phyloP scores from a whole-genome alignment of 1,140 invertebrate genomes.

The Tenebrio molitor region DNA sequence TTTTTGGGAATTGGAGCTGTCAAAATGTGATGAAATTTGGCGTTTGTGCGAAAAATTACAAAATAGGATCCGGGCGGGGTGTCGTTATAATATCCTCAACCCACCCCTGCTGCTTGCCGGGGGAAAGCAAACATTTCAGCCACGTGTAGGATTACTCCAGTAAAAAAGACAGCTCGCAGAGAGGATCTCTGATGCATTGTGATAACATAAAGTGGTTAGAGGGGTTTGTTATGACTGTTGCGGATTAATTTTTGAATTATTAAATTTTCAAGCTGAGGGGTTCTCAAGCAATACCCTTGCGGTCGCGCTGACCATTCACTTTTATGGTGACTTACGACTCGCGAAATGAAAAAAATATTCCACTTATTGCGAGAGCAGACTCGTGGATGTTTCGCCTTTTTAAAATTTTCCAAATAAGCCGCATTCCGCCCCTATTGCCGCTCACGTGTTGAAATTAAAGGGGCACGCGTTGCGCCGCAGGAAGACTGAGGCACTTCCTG shows the following conservation, averaged over 20 bases:
- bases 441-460: conserved; percentile 30
- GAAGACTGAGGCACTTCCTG: conserved; percentile 13
- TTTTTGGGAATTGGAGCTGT: too few species aligned
- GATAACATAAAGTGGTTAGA: conserved; percentile 63
- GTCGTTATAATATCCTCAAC: conserved; percentile 20
- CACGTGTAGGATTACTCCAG: conserved; percentile 60
- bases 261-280: conserved; percentile 56
- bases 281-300: conserved; percentile 10
- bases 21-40: too few species aligned
- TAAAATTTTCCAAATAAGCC: conserved; percentile 13
- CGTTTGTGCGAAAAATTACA: too few species aligned
- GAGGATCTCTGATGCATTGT: conserved; percentile 58
- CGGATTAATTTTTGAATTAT: conserved; percentile 64
- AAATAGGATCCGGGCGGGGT: too few species aligned
- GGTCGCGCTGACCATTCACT: conserved; percentile 22
- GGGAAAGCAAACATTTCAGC: conserved; percentile 48
- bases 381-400: not conserved
- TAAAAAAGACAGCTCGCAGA: conserved; percentile 59
- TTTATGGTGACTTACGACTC: conserved; percentile 29
- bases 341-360: conserved; percentile 33
- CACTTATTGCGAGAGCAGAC: not conserved
- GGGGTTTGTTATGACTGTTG: conserved; percentile 62
- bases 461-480: conserved; percentile 19
- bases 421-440: not conserved
- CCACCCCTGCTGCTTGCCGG: conserved; percentile 14